Conservation (phyloP, 2,888 invertebrate genomes). For the Coleophora deauratella region DNA sequence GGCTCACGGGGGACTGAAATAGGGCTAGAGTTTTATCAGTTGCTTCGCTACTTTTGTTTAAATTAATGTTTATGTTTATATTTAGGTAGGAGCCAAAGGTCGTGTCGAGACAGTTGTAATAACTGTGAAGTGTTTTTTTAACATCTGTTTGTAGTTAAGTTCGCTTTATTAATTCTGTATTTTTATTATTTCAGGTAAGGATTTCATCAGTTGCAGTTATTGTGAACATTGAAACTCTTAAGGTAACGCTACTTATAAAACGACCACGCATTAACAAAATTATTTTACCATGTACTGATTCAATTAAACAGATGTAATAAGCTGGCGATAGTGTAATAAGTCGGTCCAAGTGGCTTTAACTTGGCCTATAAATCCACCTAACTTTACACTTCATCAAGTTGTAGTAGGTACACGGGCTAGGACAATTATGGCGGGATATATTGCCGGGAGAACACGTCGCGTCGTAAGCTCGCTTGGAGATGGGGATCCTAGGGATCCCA, state of each 20-base stretch:
- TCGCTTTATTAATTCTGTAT: not conserved
- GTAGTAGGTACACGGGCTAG: conserved; percentile 42
- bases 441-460: conserved; percentile 21
- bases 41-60: conserved; percentile 32
- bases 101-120: too few species aligned
- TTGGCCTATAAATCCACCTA: conserved; percentile 57
- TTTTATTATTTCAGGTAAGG: conserved; percentile 18
- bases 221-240: too few species aligned
- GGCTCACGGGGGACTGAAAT: conserved; percentile 52
- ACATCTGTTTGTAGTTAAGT: too few species aligned
- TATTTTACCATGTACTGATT: conserved; percentile 19
- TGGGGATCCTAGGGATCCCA: too few species aligned
- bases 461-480: too few species aligned
- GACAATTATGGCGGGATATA: conserved; percentile 59
- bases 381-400: conserved; percentile 64
- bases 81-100: not conserved
- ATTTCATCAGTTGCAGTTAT: conserved; percentile 1
- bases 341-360: conserved; percentile 40
- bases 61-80: conserved; percentile 43
- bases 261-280: too few species aligned
- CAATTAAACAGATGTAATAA: conserved; percentile 52
- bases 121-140: too few species aligned
- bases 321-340: conserved; percentile 26
- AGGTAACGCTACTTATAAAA: too few species aligned
- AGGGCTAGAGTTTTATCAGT: conserved; percentile 59